Base-by-base conservation (phyloP, 2,113 vertebrate genomes). In the Turnix velox region DNA sequence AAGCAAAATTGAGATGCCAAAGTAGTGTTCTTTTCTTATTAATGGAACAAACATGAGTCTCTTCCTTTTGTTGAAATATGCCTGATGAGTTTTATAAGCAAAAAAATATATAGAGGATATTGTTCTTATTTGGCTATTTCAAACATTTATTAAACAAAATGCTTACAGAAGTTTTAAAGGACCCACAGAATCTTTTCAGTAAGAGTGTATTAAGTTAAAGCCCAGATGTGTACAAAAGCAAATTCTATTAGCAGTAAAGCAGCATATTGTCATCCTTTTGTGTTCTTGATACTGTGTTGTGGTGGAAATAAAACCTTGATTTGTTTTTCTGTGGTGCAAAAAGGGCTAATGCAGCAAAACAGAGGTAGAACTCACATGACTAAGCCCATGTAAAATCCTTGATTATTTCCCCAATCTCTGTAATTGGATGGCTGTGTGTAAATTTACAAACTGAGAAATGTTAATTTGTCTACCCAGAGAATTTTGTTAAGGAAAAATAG, bases 291-390 rank as follows among this genome's bases (percentile, higher is more conserved):
- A 55, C 14, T 90, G 67, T 55, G 58, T 55, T 81, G 84, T 82
- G 55, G 43, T 80, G 71, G 85, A 87, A 95, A 93, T 96, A 94
- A 97, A 95, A 82, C 80, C 73, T 85, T 82, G 74, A 76, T 96
- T 94, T 85, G 45, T 93, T 95, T 96, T 95, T 94, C 92, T 31
- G 0, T 77, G 71, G 12, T 72, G 67, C 76, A 55, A 43, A 93
- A 96, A 74, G 68, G 61, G n/a, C 71, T 43, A 89, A 37, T 84
- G 46, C 9, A 68, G 77, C 72, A 93, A 88, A 94, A 87, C 52
- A 79, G 67, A 89, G 93, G 57, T 37, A 77, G n/a, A 62, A 13
- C 37, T 51, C 71, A 62, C n/a, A 7, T 49, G 87, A 65, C 77
- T 76, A 31, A 89, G 40, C 28, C 73, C 68, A 42, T 78, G 24